Evolutionary conservation across 2,888 invertebrate genomes (phyloP).

Genomic region (Folsomia candida): DNA sequence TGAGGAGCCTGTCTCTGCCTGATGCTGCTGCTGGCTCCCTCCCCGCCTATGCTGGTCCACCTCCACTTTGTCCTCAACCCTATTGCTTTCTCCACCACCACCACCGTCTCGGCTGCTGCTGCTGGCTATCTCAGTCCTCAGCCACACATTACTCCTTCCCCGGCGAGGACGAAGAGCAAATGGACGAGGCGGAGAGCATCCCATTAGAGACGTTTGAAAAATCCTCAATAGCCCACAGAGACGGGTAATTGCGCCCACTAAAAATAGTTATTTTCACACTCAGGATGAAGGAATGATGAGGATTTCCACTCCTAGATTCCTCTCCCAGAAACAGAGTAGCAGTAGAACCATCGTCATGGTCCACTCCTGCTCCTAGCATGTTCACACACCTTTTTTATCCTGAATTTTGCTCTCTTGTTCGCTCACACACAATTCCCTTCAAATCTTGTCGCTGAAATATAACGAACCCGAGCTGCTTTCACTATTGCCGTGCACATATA

Average conservation of each 20-base stretch:
- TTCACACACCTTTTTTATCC: not conserved
- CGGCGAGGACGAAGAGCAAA: conserved; percentile 5
- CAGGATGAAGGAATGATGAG: conserved; percentile 16
- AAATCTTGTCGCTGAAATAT: not conserved
- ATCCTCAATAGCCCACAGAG: conserved; percentile 12
- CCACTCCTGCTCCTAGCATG: not conserved
- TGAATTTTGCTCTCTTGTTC: not conserved
- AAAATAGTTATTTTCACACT: conserved; percentile 27
- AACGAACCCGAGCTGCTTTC: too few species aligned
- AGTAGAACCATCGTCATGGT: not conserved
- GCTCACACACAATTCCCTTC: not conserved
- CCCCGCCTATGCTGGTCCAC: not conserved
- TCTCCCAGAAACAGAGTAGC: too few species aligned
- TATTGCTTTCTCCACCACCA: not conserved
- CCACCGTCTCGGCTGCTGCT: not conserved
- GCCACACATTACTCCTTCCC: not conserved
- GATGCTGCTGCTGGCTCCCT: not conserved
- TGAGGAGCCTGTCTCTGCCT: not conserved
- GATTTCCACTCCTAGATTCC: conserved; percentile 16
- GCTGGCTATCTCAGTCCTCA: not conserved
- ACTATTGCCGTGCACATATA: not conserved
- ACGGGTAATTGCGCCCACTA: conserved; percentile 13
- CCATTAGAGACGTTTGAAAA: conserved; percentile 10
- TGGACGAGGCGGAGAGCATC: conserved; percentile 19
- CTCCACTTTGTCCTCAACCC: not conserved